Conservation (phyloP, 64 coral and sea anemone species). For the Montipora efflorescens region DNA sequence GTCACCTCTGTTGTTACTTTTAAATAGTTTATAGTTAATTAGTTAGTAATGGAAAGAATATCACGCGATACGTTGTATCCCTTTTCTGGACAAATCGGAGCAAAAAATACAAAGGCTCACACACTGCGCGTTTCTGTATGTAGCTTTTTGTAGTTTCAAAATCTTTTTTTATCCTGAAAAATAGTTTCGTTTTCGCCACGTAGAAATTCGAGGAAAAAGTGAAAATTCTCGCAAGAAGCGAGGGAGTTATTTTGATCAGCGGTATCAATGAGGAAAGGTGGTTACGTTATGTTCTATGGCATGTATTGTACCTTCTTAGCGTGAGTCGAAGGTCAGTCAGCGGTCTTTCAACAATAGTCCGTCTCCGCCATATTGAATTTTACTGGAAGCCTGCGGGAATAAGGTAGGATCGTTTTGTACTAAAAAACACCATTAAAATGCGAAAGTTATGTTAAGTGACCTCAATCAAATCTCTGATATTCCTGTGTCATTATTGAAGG, state of each 20-base stretch:
- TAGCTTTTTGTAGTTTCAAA: background rate
- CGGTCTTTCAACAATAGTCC: background rate
- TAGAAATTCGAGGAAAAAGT: background rate
- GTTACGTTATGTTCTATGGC: background rate
- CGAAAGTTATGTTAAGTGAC: background rate
- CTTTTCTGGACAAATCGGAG: too few relatives aligned
- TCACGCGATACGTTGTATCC: too few relatives aligned
- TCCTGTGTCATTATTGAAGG: background rate
- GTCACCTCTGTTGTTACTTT: too few relatives aligned
- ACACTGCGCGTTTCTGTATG: too few relatives aligned
- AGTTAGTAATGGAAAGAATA: too few relatives aligned
- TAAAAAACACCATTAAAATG: background rate
- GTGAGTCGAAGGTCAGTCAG: background rate
- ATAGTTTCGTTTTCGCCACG: background rate
- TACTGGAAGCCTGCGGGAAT: background rate
- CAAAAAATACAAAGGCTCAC: too few relatives aligned
- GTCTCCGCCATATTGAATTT: conserved; percentile 25
- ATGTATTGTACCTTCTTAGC: background rate
- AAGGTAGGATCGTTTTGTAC: background rate
- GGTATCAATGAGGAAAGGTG: background rate
- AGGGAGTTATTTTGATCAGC: background rate
- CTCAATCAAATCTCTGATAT: background rate
- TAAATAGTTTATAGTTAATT: too few relatives aligned
- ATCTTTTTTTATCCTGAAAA: background rate
- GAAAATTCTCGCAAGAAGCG: background rate